phyloP scores from a whole-genome alignment of 2,888 invertebrate species.

The Phaonia tiefii region DNA sequence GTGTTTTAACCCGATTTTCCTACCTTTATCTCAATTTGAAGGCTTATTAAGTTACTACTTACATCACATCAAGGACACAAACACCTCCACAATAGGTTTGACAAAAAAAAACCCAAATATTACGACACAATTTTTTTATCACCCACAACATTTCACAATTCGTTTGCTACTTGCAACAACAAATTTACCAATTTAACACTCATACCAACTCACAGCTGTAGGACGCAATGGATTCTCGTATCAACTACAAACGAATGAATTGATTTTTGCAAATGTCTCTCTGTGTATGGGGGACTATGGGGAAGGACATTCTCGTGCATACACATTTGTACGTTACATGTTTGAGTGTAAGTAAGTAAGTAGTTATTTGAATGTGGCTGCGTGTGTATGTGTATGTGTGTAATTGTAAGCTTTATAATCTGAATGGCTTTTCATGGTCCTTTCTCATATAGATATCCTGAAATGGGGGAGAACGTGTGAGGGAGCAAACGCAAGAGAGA shows the following conservation, averaged over 20 bases:
- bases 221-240: background rate
- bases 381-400: slow-evolving; percentile 14
- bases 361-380: slow-evolving; percentile 10
- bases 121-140: no score
- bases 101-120: no score
- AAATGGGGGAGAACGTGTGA: background rate
- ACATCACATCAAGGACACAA: no score
- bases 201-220: background rate
- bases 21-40: no score
- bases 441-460: slow-evolving; percentile 6
- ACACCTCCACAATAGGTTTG: no score
- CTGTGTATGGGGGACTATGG: background rate
- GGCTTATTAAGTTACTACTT: no score
- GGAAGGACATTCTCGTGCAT: background rate
- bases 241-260: slow-evolving; percentile 12
- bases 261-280: slow-evolving; percentile 14
- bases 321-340: background rate
- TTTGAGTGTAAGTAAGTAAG: background rate
- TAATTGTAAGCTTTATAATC: background rate
- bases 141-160: no score
- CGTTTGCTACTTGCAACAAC: no score
- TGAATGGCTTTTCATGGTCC: slow-evolving; percentile 19
- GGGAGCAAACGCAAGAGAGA: background rate
- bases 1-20: no score
- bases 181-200: background rate